These are phyloP conservation scores for Parnassius smintheus DNA, from an alignment of 2,888 invertebrate genomes.

Conservation along the genomic window DNA sequence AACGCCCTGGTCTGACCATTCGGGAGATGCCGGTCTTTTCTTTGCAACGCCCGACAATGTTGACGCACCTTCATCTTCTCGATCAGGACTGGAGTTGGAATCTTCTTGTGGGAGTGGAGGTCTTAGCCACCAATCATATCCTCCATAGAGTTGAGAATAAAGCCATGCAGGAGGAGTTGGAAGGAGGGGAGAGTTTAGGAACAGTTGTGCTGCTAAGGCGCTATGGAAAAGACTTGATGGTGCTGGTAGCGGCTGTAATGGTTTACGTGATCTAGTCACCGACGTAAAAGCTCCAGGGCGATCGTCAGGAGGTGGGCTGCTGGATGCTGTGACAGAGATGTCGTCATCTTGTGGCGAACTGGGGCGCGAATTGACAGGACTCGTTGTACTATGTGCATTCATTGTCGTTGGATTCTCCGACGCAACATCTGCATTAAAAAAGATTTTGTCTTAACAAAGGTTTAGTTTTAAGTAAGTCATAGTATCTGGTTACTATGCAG, in stretches of 20 bases:
- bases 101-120: conserved; percentile 70
- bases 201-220: conserved; percentile 84
- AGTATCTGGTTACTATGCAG: too few relatives aligned
- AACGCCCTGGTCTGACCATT: conserved; percentile 69
- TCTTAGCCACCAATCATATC: conserved; percentile 86
- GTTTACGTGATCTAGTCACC: conserved; percentile 69
- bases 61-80: conserved; percentile 65
- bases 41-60: conserved; percentile 66
- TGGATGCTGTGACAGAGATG: conserved; percentile 84
- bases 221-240: conserved; percentile 76
- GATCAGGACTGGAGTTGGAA: conserved; percentile 66
- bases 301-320: conserved; percentile 74
- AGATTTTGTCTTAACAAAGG: background rate
- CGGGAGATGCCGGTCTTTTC: conserved; percentile 79
- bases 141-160: conserved; percentile 88
- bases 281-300: conserved; percentile 80
- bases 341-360: conserved; percentile 81
- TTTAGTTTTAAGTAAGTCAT: too few relatives aligned
- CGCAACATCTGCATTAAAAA: conserved; percentile 53
- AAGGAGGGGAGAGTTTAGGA: conserved; percentile 87
- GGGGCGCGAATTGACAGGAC: conserved; percentile 84
- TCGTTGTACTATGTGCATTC: conserved; percentile 86
- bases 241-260: conserved; percentile 68
- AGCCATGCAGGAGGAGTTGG: conserved; percentile 90
- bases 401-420: conserved; percentile 70